Percentiles rank a stretch among this genome's conserved stretches.
Conservation (phyloP, 2,797 vertebrate species). For the Catharus ustulatus region DNA sequence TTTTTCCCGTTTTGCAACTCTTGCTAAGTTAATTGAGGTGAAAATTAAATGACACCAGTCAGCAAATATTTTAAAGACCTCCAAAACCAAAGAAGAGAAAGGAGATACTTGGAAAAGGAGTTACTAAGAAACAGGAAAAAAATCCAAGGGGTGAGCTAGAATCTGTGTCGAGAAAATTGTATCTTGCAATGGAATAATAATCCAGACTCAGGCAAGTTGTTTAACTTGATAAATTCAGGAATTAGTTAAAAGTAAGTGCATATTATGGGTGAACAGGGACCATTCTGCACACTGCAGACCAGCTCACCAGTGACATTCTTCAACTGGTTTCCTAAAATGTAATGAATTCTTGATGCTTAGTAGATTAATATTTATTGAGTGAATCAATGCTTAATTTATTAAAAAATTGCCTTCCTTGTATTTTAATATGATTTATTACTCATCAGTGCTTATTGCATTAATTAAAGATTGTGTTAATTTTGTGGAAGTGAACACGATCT, state of each 20-base stretch:
- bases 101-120: not conserved
- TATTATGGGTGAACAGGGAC: conserved; percentile 53
- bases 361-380: conserved; percentile 68
- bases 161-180: not conserved
- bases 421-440: conserved; percentile 71
- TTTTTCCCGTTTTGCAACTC: conserved; percentile 37
- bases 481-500: not conserved
- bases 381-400: conserved; percentile 69
- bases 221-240: conserved; percentile 50
- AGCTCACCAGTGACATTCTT: conserved; percentile 9
- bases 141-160: not conserved
- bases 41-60: conserved; percentile 61
- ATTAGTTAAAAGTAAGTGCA: conserved; percentile 59
- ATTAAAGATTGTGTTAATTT: conserved; percentile 65
- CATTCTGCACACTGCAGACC: not conserved
- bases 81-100: conserved; percentile 21
- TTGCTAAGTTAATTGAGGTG: conserved; percentile 59
- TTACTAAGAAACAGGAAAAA: conserved; percentile 3
- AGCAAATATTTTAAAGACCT: conserved; percentile 58
- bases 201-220: conserved; percentile 12
- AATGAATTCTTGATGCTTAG: conserved; percentile 57
- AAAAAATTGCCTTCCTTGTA: conserved; percentile 60
- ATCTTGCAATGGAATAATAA: conserved; percentile 2
- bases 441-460: conserved; percentile 59
- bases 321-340: conserved; percentile 21